These are phyloP conservation scores for Nettapus auritus DNA, from an alignment of 2,113 vertebrate species.

Conservation along the genomic window DNA sequence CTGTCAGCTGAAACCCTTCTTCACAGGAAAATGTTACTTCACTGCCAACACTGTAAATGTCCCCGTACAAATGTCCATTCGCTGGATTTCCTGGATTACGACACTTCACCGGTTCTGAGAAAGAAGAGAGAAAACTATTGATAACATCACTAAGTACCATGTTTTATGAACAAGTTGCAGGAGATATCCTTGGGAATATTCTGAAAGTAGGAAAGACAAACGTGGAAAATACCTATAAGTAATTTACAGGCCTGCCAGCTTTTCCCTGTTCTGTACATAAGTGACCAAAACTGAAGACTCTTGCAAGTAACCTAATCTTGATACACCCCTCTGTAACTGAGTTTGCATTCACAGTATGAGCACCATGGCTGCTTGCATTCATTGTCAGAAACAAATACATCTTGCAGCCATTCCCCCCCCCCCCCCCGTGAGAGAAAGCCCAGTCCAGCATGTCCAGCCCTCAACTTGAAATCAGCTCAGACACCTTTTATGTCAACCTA, in stretches of 20 bases:
- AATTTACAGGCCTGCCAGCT: background rate
- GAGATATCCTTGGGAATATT: background rate
- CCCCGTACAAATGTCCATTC: constrained; percentile 82
- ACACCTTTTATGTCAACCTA: background rate
- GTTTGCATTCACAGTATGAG: background rate
- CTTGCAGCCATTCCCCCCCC: background rate
- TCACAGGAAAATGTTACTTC: constrained; percentile 85
- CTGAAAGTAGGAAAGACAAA: background rate
- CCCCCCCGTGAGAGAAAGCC: background rate
- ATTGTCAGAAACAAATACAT: background rate
- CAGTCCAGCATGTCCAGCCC: background rate
- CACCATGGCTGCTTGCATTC: background rate
- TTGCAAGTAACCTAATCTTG: background rate
- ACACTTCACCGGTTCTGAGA: constrained; percentile 90
- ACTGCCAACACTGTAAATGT: constrained; percentile 83
- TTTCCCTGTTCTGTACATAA: background rate
- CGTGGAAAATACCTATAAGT: background rate
- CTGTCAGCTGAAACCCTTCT: constrained; percentile 83
- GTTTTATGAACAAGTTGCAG: background rate
- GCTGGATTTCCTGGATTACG: constrained; percentile 83
- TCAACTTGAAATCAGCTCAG: background rate
- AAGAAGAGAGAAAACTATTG: constrained; percentile 40
- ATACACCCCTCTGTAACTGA: background rate
- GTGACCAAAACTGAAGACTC: background rate
- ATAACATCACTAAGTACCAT: background rate